Base-by-base conservation (phyloP, 2,113 vertebrate genomes). In the Notothenia coriiceps region DNA sequence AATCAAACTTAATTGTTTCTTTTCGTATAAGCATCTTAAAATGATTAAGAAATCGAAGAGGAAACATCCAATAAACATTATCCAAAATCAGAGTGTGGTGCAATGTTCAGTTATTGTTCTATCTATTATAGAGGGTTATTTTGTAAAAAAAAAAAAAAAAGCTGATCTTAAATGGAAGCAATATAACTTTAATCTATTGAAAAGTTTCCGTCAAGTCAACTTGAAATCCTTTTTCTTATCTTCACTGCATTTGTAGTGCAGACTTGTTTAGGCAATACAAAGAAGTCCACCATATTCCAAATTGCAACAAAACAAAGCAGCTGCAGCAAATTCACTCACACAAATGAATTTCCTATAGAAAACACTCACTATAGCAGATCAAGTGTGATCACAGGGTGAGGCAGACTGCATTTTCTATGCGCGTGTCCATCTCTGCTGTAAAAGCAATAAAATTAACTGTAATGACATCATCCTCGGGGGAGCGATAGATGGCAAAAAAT, bases 381-480 rank as follows among this genome's bases (percentile, higher is more conserved):
- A 57, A 46, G 2, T 55, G 40, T 14, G 20, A 85, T 77, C 67
- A n/a, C 2, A 0, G 14, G 44, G 29, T 4, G 3, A 46, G 15
- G 35, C 62, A 10, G 57, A 44, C 50, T 29, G 76, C 13, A 22
- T 13, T 54, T 9, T 52, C 47, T 61, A 11, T 55, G 20, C 50
- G 54, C 47, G 40, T 83, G 81, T 83, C 81, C 86, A 57, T 82
- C 61, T 76, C 75, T 13, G 17, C 82, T 54, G 61, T 70, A 63
- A 79, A 82, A 74, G 79, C 90, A 86, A 91, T 90, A 65, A 84
- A 78, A 92, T 85, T 55, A 77, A 68, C 80, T 71, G 75, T 88
- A 94, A 92, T 87, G 87, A 93, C 87, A 94, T 92, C 85, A 89
- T 80, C 88, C 89, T 78, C 83, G 0, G 50, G 79, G 83, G 86